These are phyloP conservation scores for Poecile montanus DNA, from an alignment of 2,797 vertebrate genomes.

Conservation along the genomic window DNA sequence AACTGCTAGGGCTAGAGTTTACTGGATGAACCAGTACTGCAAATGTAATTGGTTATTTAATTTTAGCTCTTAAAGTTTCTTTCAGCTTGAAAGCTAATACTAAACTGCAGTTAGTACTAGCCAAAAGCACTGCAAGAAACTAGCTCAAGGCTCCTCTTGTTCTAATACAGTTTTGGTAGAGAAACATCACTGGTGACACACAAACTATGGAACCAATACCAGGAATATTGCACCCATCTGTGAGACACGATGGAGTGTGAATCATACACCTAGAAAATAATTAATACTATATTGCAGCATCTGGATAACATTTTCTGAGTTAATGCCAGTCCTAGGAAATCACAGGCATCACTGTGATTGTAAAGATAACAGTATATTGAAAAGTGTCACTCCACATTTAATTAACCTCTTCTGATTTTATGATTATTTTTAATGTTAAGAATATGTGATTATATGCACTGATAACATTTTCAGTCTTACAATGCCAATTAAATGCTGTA, in stretches of 20 bases:
- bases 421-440: conserved; percentile 7
- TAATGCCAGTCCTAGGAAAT: conserved; percentile 16
- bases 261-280: background rate
- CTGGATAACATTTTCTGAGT: conserved; percentile 21
- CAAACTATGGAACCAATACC: background rate
- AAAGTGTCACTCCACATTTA: background rate
- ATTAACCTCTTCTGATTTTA: background rate
- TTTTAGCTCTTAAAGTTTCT: background rate
- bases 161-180: background rate
- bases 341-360: background rate
- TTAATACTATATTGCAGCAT: conserved; percentile 17
- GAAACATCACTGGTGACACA: background rate
- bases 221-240: background rate
- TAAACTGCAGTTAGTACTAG: background rate
- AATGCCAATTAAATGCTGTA: background rate
- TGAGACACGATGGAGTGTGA: background rate
- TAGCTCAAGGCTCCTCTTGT: background rate
- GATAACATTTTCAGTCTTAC: background rate
- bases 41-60: background rate
- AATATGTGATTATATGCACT: background rate
- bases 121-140: background rate
- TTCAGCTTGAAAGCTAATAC: background rate
- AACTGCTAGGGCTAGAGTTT: background rate
- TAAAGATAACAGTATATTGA: background rate
- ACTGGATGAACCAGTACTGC: background rate